phyloP scores from a whole-genome alignment of 2,113 vertebrate genomes.

The Rostratula benghalensis region DNA sequence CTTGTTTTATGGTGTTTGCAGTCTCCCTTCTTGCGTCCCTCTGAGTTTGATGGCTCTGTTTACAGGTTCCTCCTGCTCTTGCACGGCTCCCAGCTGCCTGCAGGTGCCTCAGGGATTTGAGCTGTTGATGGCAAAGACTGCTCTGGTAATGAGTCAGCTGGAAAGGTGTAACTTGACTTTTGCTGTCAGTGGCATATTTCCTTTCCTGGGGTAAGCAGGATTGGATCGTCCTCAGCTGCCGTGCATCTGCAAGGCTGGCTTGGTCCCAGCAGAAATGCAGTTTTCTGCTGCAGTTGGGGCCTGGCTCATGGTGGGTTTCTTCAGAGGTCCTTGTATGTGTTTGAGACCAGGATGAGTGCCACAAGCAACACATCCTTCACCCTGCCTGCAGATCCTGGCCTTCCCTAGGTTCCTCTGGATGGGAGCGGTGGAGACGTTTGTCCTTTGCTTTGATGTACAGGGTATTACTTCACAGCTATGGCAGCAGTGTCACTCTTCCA shows the following conservation, averaged over 20 bases:
- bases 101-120: constrained; percentile 7
- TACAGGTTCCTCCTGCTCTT: neutral
- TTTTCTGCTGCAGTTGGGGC: neutral
- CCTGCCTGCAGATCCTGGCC: neutral
- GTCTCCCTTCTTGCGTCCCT: neutral
- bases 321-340: neutral
- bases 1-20: neutral
- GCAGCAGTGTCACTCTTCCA: neutral
- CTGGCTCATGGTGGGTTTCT: neutral
- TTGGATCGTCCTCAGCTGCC: neutral
- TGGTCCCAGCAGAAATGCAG: neutral
- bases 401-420: constrained; percentile 8
- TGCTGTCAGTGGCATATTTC: neutral
- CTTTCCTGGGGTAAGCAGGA: constrained; percentile 1
- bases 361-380: neutral
- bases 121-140: neutral
- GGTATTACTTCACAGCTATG: neutral
- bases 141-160: constrained; percentile 26
- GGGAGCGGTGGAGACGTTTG: neutral
- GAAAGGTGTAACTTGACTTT: constrained; percentile 2
- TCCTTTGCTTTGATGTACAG: constrained; percentile 5
- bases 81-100: constrained; percentile 17
- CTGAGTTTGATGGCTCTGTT: neutral
- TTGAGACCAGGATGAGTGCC: neutral
- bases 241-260: neutral